Conservation (phyloP, 2,113 vertebrate genomes). For the Crotalus helleri region DNA sequence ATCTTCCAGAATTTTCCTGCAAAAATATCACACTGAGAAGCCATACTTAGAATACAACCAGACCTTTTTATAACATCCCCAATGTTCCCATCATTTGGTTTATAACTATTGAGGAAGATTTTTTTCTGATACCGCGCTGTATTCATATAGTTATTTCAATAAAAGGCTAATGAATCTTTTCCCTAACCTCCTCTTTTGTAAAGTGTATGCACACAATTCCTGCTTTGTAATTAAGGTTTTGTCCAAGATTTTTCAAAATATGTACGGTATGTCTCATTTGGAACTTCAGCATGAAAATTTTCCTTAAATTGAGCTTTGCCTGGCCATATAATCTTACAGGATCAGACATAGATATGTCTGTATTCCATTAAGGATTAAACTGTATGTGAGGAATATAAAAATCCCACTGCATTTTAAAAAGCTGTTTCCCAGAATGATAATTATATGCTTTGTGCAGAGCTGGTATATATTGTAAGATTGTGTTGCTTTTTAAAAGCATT, state of each 20-base stretch:
- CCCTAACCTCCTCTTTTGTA: background rate
- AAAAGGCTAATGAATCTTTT: constrained; percentile 2
- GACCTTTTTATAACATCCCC: background rate
- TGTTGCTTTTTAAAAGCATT: background rate
- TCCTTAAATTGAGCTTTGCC: constrained; percentile 27
- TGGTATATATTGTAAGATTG: background rate
- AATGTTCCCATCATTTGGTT: background rate
- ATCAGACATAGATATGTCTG: constrained; percentile 8
- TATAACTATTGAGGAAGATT: background rate
- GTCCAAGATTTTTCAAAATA: constrained; percentile 13
- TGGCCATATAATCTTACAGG: constrained; percentile 8
- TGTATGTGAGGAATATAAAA: constrained; percentile 11
- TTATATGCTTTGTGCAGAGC: background rate
- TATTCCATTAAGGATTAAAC: constrained; percentile 43
- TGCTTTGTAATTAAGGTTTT: constrained; percentile 21
- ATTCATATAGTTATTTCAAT: background rate
- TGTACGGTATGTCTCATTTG: background rate
- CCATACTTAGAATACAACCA: background rate
- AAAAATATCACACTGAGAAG: background rate
- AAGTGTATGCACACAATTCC: constrained; percentile 1
- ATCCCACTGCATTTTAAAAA: background rate
- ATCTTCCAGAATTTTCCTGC: background rate
- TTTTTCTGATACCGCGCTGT: background rate
- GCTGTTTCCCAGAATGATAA: background rate
- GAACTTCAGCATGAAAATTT: constrained; percentile 14